Evolutionary conservation across 2,888 invertebrate species (phyloP).

Genomic region (Osmoderma eremita): DNA sequence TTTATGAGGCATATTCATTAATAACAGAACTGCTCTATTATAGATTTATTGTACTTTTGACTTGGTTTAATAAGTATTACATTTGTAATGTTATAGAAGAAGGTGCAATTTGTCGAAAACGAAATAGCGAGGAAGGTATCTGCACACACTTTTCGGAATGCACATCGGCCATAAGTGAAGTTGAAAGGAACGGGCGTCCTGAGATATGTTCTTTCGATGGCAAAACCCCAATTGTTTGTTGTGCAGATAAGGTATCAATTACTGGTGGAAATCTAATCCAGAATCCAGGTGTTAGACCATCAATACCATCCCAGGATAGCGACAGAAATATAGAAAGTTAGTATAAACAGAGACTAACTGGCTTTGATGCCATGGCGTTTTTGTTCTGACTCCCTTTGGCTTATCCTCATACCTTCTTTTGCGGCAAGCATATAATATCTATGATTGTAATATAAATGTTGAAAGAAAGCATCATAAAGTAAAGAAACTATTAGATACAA

Average conservation of each 20-base stretch:
- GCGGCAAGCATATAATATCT: too few relatives aligned
- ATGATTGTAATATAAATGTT: too few relatives aligned
- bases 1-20: background rate
- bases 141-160: constrained; percentile 35
- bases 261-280: background rate
- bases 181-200: constrained; percentile 19
- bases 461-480: too few relatives aligned
- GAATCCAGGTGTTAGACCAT: too few relatives aligned
- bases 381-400: too few relatives aligned
- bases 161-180: constrained; percentile 23
- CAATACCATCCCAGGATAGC: too few relatives aligned
- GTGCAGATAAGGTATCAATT: constrained; percentile 32
- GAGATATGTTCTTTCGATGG: constrained; percentile 39
- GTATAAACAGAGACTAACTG: too few relatives aligned
- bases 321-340: too few relatives aligned
- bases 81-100: constrained; percentile 1
- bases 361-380: too few relatives aligned
- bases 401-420: too few relatives aligned
- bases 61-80: background rate
- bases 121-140: constrained; percentile 12
- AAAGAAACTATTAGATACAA: too few relatives aligned
- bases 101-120: background rate
- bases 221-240: constrained; percentile 42
- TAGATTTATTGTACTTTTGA: background rate
- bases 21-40: background rate